Evolutionary conservation across 2,888 invertebrate genomes (phyloP).

Genomic region (Atethmia centrago): DNA sequence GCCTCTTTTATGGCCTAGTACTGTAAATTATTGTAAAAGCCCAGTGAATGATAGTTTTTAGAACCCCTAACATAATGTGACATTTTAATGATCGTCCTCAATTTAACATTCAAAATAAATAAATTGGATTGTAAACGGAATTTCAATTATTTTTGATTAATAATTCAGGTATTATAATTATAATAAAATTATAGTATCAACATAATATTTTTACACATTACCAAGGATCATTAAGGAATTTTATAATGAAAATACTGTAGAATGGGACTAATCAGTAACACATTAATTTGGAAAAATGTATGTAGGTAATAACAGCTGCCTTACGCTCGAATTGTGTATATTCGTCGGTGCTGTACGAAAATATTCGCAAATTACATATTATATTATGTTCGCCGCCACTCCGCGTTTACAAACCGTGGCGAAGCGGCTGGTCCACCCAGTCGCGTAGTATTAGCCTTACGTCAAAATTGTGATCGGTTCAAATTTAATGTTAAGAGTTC

Average conservation of each 20-base stretch:
- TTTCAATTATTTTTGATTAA: not conserved
- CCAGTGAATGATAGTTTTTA: slow-evolving; percentile 20
- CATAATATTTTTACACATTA: slow-evolving; percentile 22
- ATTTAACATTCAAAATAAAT: slow-evolving; percentile 7
- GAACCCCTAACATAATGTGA: slow-evolving; percentile 27
- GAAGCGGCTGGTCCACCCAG: not conserved
- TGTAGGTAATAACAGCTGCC: slow-evolving; percentile 9
- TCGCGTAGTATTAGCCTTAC: no score
- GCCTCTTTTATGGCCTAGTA: not conserved
- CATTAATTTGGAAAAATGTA: not conserved
- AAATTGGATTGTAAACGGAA: slow-evolving; percentile 4
- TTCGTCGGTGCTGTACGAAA: not conserved
- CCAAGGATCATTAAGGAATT: slow-evolving; percentile 4
- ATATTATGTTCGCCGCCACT: no score
- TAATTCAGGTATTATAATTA: slow-evolving; percentile 14
- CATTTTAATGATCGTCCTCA: slow-evolving; percentile 4
- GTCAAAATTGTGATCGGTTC: not conserved
- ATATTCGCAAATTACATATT: not conserved
- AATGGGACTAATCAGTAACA: slow-evolving; percentile 11
- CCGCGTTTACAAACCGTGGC: not conserved
- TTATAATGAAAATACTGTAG: not conserved
- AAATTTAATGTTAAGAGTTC: not conserved
- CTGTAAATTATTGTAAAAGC: slow-evolving; percentile 13
- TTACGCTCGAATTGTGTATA: not conserved
- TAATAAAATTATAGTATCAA: not conserved